phyloP scores from a whole-genome alignment of 2,113 vertebrate species.

The Bombycilla garrulus region DNA sequence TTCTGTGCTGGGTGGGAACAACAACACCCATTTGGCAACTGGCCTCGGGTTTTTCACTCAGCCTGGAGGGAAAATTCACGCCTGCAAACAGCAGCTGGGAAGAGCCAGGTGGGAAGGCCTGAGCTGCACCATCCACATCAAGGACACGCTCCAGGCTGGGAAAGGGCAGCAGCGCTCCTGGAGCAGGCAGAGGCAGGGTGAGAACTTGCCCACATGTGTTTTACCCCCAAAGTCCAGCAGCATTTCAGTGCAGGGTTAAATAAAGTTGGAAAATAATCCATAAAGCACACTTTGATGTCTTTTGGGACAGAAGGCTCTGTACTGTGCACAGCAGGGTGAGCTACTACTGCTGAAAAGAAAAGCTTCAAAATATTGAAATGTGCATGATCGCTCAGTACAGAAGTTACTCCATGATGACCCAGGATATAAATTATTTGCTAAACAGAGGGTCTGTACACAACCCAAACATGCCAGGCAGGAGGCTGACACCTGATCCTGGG shows the following conservation, averaged over 20 bases:
- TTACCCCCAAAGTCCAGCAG: background rate
- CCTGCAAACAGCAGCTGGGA: background rate
- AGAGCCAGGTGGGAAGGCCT: background rate
- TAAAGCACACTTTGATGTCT: background rate
- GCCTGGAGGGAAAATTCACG: background rate
- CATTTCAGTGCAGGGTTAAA: background rate
- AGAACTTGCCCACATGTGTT: background rate
- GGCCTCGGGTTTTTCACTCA: background rate
- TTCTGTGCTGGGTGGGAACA: background rate
- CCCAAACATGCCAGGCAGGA: background rate
- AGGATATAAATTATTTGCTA: background rate
- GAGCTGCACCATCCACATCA: background rate
- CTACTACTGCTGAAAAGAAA: background rate
- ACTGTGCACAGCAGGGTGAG: background rate
- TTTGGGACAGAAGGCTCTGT: background rate
- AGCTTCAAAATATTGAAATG: background rate
- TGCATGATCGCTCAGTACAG: background rate
- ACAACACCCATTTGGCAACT: background rate
- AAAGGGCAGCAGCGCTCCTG: background rate
- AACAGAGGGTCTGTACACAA: background rate
- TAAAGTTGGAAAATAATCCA: background rate
- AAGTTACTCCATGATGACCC: background rate
- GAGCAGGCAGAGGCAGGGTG: accelerated
- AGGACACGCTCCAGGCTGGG: background rate
- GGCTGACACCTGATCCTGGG: background rate